Conservation (phyloP, 2,113 vertebrate species). For the Chroicocephalus ridibundus region DNA sequence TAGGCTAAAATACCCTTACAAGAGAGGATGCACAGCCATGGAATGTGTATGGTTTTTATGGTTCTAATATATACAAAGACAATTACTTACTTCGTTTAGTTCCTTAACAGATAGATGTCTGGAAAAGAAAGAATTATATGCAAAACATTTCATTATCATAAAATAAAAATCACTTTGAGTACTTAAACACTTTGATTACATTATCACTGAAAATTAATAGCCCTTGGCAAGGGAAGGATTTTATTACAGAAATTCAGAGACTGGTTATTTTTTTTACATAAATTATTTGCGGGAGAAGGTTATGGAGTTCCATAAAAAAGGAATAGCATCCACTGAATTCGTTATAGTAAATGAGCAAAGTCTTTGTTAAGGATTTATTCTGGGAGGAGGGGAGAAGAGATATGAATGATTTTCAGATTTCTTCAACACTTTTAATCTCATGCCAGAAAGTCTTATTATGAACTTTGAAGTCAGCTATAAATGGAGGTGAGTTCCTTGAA, state of each 20-base stretch:
- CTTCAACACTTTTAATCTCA: not conserved
- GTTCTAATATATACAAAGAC: not conserved
- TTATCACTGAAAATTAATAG: not conserved
- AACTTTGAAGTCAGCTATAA: not conserved
- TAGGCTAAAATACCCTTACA: not conserved
- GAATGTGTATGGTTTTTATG: not conserved
- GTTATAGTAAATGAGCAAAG: not conserved
- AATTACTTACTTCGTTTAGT: constrained; percentile 44
- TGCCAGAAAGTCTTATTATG: not conserved
- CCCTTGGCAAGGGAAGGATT: not conserved
- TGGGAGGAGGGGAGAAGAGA: not conserved
- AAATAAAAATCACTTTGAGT: not conserved
- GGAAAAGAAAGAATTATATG: constrained; percentile 18
- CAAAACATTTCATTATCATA: not conserved
- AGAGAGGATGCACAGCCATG: not conserved
- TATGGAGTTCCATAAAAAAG: not conserved
- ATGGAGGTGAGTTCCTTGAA: not conserved
- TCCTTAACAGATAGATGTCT: constrained; percentile 24
- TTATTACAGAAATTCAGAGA: not conserved
- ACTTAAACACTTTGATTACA: constrained; percentile 4
- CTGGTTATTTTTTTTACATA: not conserved
- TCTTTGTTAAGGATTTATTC: not conserved
- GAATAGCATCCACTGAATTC: not conserved
- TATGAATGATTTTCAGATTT: not conserved
- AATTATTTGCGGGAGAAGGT: not conserved